These are phyloP conservation scores for Gymnosoma rotundatum DNA, from an alignment of 2,888 invertebrate genomes.

Conservation along the genomic window DNA sequence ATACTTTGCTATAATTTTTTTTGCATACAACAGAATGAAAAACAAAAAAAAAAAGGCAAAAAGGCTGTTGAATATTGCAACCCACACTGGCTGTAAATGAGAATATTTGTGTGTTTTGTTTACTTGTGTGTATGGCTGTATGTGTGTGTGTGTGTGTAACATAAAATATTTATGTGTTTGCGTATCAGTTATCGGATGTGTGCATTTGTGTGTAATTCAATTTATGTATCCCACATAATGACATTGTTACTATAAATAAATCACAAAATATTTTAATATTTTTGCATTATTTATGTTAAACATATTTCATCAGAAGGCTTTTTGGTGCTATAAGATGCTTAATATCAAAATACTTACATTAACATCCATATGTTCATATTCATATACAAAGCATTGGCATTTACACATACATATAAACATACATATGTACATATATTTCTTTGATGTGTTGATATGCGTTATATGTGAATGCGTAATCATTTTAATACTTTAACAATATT, in stretches of 20 bases:
- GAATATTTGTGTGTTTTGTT: not conserved
- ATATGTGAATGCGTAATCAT: not conserved
- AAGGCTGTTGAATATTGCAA: not conserved
- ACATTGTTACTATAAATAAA: slow-evolving; percentile 55
- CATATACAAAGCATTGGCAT: not conserved
- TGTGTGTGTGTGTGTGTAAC: not conserved
- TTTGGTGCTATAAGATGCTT: slow-evolving; percentile 28
- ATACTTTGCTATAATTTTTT: not conserved
- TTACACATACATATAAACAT: not conserved
- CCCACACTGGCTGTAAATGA: too few relatives aligned
- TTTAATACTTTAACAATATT: slow-evolving; percentile 25
- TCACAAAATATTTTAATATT: slow-evolving; percentile 66
- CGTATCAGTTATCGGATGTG: slow-evolving; percentile 7
- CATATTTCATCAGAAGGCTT: slow-evolving; percentile 51
- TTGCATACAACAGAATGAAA: not conserved
- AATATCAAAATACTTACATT: not conserved
- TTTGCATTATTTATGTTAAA: slow-evolving; percentile 49
- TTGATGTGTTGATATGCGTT: not conserved
- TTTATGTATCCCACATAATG: slow-evolving; percentile 57
- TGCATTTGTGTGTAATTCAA: slow-evolving; percentile 15
- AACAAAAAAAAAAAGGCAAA: not conserved
- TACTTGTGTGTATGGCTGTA: not conserved
- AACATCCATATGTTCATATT: not conserved
- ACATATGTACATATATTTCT: not conserved
- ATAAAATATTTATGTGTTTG: not conserved